Evolutionary conservation across 2,888 invertebrate species (phyloP).

Genomic region (Aphidius colemani): DNA sequence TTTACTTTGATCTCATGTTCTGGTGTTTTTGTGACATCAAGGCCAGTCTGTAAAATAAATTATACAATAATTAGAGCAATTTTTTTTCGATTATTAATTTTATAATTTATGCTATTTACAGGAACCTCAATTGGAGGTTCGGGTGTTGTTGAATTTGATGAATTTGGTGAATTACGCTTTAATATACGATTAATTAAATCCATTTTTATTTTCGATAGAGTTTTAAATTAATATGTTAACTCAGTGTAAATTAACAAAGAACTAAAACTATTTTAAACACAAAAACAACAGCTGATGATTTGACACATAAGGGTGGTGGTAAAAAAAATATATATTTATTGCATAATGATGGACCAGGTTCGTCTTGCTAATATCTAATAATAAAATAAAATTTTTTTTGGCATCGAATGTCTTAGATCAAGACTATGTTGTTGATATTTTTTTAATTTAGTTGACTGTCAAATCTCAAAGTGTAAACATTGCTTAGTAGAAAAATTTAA

Average conservation of each 20-base stretch:
- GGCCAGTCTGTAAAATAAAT: constrained; percentile 33
- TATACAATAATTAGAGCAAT: constrained; percentile 20
- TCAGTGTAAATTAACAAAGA: neutral
- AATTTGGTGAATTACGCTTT: constrained; percentile 38
- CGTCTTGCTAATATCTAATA: constrained; percentile 25
- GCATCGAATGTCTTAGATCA: too few species aligned
- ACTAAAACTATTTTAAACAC: constrained; percentile 21
- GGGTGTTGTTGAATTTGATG: constrained; percentile 34
- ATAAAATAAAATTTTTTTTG: constrained; percentile 1
- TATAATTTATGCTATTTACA: constrained; percentile 1
- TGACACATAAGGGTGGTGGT: constrained; percentile 5
- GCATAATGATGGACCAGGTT: too few species aligned
- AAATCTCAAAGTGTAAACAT: too few species aligned
- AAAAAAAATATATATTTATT: neutral
- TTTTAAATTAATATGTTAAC: neutral
- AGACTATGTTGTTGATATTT: too few species aligned
- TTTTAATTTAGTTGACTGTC: too few species aligned
- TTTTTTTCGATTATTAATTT: constrained; percentile 21
- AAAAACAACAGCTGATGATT: constrained; percentile 26
- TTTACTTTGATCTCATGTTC: constrained; percentile 53
- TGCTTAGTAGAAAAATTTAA: too few species aligned
- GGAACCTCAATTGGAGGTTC: constrained; percentile 35
- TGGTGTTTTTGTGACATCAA: constrained; percentile 33
- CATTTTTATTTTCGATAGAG: constrained; percentile 33
- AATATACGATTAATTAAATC: constrained; percentile 49